Base-by-base conservation (phyloP, 2,113 vertebrate species). In the Gnathonemus echidnorhynchus region DNA sequence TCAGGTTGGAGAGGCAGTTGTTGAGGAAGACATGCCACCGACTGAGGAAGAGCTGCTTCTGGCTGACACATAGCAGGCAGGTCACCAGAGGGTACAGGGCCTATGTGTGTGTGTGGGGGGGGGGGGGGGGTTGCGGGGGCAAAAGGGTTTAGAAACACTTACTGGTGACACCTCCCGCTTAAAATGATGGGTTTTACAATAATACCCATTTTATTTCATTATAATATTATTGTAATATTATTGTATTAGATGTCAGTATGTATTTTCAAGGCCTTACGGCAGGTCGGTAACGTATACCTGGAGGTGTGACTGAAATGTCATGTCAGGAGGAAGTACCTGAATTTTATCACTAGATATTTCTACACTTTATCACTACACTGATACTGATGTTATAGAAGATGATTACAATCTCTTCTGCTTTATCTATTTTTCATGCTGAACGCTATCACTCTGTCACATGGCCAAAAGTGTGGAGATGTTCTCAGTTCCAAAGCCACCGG, bases 1-100 rank as follows among this genome's bases (percentile, higher is more conserved):
- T 99, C 88, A 99, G 98, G 95, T 99, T 99, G 91, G 98, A 99
- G 84, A 99, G 95, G 93, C 98, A 99, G 96, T 99, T 99, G 96
- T 98, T 99, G 94, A 99, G 98, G 95, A 99, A 99, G 94, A 99
- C 91, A 93, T 99, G 98, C 98, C 98, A 99, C 93, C 98, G 97
- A 94, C 97, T 98, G 92, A 99, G 95, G 92, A 99, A 99, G 93
- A 99, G 97, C 92, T 98, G 98, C 94, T 99, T 99, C 95, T 99
- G 98, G 95, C 98, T 99, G 95, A 99, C 98, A 91, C 98, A 99
- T 90, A 99, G 97, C 89, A 99, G 96, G 93, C 98, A 99, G 0
- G 98, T 99, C 90, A 99, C 98, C 96, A 99, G 94, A 17, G 98
- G 98, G 94, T 99, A 99, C 93, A 99, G 94, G 84, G 98, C 98